phyloP scores from a whole-genome alignment of 2,797 vertebrate species.

The Momotus momota region DNA sequence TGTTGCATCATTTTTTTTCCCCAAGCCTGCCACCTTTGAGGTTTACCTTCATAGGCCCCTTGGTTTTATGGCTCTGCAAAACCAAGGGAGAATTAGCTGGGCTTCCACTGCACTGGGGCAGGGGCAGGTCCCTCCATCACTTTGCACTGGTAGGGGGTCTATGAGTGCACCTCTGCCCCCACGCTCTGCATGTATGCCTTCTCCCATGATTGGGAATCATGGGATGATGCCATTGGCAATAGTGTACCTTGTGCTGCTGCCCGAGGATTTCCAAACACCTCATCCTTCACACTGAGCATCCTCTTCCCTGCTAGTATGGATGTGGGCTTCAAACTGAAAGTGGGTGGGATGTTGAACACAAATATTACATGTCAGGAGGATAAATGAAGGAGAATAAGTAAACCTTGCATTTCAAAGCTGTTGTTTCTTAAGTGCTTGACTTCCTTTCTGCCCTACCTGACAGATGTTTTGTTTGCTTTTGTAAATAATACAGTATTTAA shows the following conservation, averaged over 20 bases:
- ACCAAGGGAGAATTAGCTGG: neutral
- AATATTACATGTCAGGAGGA: neutral
- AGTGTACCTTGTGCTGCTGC: neutral
- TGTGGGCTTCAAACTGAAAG: neutral
- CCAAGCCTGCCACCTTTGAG: neutral
- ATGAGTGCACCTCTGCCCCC: neutral
- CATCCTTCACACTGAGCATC: neutral
- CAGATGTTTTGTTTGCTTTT: neutral
- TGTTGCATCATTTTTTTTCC: neutral
- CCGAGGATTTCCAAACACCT: neutral
- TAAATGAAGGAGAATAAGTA: neutral
- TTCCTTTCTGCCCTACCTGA: neutral
- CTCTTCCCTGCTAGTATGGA: neutral
- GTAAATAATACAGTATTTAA: neutral
- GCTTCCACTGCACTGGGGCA: neutral
- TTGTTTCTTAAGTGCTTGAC: neutral
- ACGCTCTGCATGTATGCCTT: neutral
- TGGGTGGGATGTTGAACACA: neutral
- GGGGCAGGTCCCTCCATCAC: too few species aligned
- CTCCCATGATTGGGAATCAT: fast-evolving
- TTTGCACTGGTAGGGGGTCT: neutral
- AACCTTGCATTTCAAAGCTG: neutral
- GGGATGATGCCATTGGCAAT: neutral
- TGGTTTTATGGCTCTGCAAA: neutral
- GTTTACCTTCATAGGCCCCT: neutral